Conservation (phyloP, 2,888 invertebrate genomes). For the Xylota sylvarum region DNA sequence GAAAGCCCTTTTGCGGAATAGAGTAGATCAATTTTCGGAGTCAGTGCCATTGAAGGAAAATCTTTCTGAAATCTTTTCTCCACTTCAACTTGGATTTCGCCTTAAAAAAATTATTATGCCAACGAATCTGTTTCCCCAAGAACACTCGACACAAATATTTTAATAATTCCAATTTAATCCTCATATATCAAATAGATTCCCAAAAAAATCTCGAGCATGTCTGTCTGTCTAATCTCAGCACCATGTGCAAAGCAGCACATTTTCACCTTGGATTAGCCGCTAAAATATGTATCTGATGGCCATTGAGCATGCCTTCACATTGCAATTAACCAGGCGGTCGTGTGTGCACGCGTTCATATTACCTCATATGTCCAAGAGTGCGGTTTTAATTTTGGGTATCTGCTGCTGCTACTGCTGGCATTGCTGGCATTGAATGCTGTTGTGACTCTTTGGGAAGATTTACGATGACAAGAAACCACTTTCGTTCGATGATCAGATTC, state of each 20-base stretch:
- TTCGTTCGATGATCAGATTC: constrained; percentile 63
- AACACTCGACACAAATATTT: background rate
- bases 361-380: constrained; percentile 61
- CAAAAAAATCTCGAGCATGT: background rate
- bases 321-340: constrained; percentile 40
- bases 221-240: background rate
- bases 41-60: no score
- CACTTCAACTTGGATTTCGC: no score
- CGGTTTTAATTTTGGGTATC: constrained; percentile 35
- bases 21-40: no score
- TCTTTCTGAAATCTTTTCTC: no score
- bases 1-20: no score
- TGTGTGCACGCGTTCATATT: constrained; percentile 21
- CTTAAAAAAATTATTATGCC: no score
- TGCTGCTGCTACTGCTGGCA: background rate
- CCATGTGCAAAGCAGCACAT: constrained; percentile 39
- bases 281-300: background rate
- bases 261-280: constrained; percentile 27
- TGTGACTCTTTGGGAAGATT: constrained; percentile 54
- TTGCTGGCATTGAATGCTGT: constrained; percentile 50
- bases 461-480: constrained; percentile 72
- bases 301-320: constrained; percentile 28
- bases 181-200: background rate
- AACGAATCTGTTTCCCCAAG: background rate
- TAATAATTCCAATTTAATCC: background rate